Evolutionary conservation across 2,113 vertebrate genomes (phyloP).

Genomic region (Cololabis saira): DNA sequence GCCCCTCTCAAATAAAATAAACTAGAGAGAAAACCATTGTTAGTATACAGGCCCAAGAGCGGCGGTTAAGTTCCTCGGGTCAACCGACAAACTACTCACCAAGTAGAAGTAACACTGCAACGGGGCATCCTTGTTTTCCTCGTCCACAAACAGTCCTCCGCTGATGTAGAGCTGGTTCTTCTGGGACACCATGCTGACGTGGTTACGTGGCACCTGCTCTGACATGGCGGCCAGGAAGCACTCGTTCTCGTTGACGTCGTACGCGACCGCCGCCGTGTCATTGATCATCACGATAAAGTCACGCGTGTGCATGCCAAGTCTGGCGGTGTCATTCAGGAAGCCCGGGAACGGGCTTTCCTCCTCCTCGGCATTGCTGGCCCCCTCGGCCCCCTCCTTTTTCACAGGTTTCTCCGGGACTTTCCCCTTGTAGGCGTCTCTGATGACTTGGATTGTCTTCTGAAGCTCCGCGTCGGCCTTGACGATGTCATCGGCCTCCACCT

Average conservation of each 20-base stretch:
- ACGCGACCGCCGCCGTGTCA: slow-evolving; percentile 94
- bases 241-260: slow-evolving; percentile 95
- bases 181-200: slow-evolving; percentile 90
- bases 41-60: too few species aligned
- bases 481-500: slow-evolving; percentile 92
- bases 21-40: too few species aligned
- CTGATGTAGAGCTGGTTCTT: slow-evolving; percentile 91
- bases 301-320: slow-evolving; percentile 93
- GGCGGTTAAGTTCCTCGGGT: too few species aligned
- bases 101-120: slow-evolving; percentile 96
- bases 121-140: slow-evolving; percentile 93
- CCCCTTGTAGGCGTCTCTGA: slow-evolving; percentile 93
- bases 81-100: slow-evolving; percentile 79
- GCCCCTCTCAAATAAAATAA: too few species aligned
- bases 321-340: slow-evolving; percentile 91
- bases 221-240: slow-evolving; percentile 93
- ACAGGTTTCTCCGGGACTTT: slow-evolving; percentile 89
- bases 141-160: slow-evolving; percentile 95
- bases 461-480: slow-evolving; percentile 92
- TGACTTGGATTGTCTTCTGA: slow-evolving; percentile 90
- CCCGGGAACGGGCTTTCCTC: slow-evolving; percentile 91
- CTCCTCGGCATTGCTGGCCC: slow-evolving; percentile 80
- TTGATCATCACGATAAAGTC: slow-evolving; percentile 94
- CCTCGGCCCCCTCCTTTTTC: slow-evolving; percentile 77
- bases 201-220: slow-evolving; percentile 97